These are phyloP conservation scores for Autographa gamma DNA, from an alignment of 2,888 invertebrate genomes.

Conservation along the genomic window DNA sequence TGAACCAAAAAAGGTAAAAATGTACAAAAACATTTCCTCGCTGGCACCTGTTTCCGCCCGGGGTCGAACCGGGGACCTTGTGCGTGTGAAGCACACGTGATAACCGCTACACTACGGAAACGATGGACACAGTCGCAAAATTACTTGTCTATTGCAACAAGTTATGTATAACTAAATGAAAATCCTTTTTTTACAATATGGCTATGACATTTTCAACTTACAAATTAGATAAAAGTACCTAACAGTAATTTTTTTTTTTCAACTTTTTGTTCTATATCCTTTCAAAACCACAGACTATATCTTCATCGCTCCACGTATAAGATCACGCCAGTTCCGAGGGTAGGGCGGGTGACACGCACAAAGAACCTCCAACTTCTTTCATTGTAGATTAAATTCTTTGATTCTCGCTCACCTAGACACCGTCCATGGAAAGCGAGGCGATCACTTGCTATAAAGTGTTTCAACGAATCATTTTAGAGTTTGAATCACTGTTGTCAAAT, in stretches of 20 bases:
- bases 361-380: constrained; percentile 85
- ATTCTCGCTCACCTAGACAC: constrained; percentile 77
- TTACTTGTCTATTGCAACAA: not conserved
- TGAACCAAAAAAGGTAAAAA: constrained; percentile 14
- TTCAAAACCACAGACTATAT: constrained; percentile 25
- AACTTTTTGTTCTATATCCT: too few relatives aligned
- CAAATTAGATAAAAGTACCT: too few relatives aligned
- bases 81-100: constrained; percentile 86
- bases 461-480: not conserved
- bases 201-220: too few relatives aligned
- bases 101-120: constrained; percentile 93
- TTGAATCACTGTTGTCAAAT: too few relatives aligned
- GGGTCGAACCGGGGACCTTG: constrained; percentile 23
- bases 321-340: constrained; percentile 69
- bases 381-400: constrained; percentile 88
- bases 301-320: constrained; percentile 60
- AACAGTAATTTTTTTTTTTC: too few relatives aligned
- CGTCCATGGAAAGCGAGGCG: constrained; percentile 50
- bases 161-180: not conserved
- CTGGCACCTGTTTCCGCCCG: constrained; percentile 53
- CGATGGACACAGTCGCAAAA: constrained; percentile 46
- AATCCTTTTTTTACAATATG: too few relatives aligned
- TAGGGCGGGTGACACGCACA: constrained; percentile 84
- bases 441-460: constrained; percentile 6
- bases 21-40: too few relatives aligned